phyloP scores from a whole-genome alignment of 2,888 invertebrate species.

The Agonopterix heracliana region DNA sequence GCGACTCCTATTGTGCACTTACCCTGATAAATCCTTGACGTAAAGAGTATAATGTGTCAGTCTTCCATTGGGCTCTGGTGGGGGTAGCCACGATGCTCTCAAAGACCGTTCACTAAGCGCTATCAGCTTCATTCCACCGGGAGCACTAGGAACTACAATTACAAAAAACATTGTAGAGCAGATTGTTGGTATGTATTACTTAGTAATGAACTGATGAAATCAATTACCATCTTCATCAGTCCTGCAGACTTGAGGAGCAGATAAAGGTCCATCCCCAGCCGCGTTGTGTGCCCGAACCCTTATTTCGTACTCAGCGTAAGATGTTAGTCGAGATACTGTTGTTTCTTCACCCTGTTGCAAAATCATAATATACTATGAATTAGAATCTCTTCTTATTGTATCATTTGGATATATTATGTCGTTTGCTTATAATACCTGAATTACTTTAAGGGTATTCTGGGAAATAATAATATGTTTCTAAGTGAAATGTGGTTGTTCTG shows the following conservation, averaged over 20 bases:
- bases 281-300: constrained; percentile 89
- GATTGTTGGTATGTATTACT: background rate
- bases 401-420: background rate
- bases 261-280: constrained; percentile 89
- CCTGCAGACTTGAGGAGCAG: constrained; percentile 83
- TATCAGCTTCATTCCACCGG: constrained; percentile 88
- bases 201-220: background rate
- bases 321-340: constrained; percentile 84
- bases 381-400: background rate
- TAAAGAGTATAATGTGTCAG: constrained; percentile 89
- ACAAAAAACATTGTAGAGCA: constrained; percentile 1
- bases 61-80: constrained; percentile 87
- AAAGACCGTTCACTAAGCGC: constrained; percentile 88
- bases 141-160: constrained; percentile 85
- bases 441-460: no score
- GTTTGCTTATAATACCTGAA: no score
- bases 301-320: constrained; percentile 91
- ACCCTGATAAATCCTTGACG: constrained; percentile 81
- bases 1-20: no score
- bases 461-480: background rate
- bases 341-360: constrained; percentile 79
- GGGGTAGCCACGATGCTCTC: constrained; percentile 90
- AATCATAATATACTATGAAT: constrained; percentile 1
- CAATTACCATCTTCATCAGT: constrained; percentile 88
- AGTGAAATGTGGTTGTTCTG: no score